phyloP scores from a whole-genome alignment of 2,888 invertebrate species.

The Salticus scenicus region DNA sequence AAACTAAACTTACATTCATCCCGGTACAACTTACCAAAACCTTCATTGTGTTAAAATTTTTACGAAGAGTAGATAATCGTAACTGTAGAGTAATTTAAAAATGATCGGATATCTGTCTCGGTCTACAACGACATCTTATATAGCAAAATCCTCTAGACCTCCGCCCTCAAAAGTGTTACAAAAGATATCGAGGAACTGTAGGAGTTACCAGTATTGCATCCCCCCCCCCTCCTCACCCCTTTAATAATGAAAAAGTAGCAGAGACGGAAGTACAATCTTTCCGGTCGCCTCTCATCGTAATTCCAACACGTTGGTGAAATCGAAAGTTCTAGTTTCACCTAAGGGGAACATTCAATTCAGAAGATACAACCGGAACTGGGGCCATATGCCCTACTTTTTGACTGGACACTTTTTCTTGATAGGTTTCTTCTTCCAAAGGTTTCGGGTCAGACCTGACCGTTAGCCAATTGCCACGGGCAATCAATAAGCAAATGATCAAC shows the following conservation, averaged over 20 bases:
- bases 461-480: neutral
- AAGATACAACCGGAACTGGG: constrained; percentile 24
- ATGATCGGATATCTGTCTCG: neutral
- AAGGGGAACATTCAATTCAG: constrained; percentile 24
- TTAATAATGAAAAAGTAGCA: constrained; percentile 20
- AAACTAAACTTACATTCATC: neutral
- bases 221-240: constrained; percentile 17
- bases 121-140: constrained; percentile 21
- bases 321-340: constrained; percentile 56
- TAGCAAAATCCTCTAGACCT: constrained; percentile 10
- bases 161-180: constrained; percentile 15
- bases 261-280: constrained; percentile 49
- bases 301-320: constrained; percentile 54
- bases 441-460: constrained; percentile 32
- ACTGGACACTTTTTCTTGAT: neutral
- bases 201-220: constrained; percentile 33
- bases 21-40: constrained; percentile 32
- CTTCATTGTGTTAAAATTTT: constrained; percentile 27
- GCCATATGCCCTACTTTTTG: constrained; percentile 30
- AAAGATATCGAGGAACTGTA: constrained; percentile 13
- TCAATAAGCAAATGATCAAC: neutral
- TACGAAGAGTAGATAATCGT: neutral
- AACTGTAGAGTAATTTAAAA: neutral
- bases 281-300: constrained; percentile 31
- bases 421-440: neutral